Conservation (phyloP, 2,888 invertebrate species). For the Andrena flavipes region DNA sequence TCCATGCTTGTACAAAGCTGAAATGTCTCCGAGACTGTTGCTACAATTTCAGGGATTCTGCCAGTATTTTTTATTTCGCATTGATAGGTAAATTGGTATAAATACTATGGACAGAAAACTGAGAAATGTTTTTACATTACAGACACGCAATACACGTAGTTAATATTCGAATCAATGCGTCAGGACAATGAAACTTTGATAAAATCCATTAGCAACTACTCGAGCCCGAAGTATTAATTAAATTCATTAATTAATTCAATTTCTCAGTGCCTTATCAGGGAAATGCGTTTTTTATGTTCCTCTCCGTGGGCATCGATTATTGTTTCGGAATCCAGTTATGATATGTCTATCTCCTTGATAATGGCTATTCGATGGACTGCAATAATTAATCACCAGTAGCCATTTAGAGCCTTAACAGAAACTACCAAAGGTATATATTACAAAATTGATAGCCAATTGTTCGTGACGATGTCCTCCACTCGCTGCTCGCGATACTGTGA, state of each 20-base stretch:
- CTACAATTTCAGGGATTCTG: too few relatives aligned
- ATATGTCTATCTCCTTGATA: slow-evolving; percentile 7
- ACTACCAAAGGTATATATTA: too few relatives aligned
- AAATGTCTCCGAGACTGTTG: too few relatives aligned
- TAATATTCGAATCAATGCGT: neutral
- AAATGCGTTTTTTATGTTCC: neutral
- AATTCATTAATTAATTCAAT: slow-evolving; percentile 25
- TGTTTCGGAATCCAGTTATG: neutral
- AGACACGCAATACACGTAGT: too few relatives aligned
- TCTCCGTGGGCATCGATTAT: neutral
- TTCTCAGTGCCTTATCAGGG: neutral
- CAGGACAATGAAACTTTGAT: neutral
- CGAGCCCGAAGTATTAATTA: neutral
- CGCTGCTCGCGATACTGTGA: too few relatives aligned
- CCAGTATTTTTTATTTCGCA: too few relatives aligned
- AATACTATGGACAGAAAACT: too few relatives aligned
- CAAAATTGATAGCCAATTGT: neutral
- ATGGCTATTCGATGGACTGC: slow-evolving; percentile 21
- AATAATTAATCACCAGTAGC: slow-evolving; percentile 49
- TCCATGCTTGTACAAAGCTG: too few relatives aligned
- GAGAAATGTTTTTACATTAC: too few relatives aligned
- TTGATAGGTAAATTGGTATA: too few relatives aligned
- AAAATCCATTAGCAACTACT: neutral
- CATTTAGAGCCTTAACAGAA: neutral
- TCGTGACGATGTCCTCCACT: too few relatives aligned